Evolutionary conservation across 2,797 vertebrate species (phyloP).

Genomic region (Balearica regulorum): DNA sequence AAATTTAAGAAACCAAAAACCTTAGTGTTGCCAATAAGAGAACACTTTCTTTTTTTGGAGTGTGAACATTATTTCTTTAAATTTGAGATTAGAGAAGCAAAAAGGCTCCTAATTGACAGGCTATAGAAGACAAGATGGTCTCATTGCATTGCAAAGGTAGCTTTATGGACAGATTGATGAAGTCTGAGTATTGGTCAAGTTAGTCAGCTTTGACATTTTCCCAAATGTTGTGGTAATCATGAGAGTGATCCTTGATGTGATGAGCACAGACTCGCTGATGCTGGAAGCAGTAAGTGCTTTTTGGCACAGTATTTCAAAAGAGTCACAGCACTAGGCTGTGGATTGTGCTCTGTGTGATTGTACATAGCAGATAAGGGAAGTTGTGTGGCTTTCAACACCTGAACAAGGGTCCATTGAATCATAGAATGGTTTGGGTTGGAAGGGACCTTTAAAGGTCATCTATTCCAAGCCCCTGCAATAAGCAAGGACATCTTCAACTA

Average conservation of each 20-base stretch:
- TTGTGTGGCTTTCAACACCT: neutral
- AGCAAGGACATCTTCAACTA: neutral
- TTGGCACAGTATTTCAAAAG: neutral
- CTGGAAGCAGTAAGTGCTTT: neutral
- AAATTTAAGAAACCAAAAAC: neutral
- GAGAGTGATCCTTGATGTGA: neutral
- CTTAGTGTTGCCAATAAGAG: neutral
- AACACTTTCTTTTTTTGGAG: neutral
- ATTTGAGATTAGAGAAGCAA: neutral
- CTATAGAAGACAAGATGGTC: neutral
- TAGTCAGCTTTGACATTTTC: neutral
- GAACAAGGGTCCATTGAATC: neutral
- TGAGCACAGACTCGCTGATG: neutral
- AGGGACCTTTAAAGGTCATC: neutral
- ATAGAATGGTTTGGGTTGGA: neutral
- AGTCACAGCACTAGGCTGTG: neutral
- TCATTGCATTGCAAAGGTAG: neutral
- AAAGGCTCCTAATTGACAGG: neutral
- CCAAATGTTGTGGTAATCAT: neutral
- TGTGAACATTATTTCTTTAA: neutral
- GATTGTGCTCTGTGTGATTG: neutral
- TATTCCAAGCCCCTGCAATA: neutral
- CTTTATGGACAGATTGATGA: neutral
- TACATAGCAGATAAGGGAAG: neutral
- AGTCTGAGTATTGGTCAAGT: neutral